Evolutionary conservation across 2,888 invertebrate species (phyloP).

Genomic region (Chromoteleia sp.): DNA sequence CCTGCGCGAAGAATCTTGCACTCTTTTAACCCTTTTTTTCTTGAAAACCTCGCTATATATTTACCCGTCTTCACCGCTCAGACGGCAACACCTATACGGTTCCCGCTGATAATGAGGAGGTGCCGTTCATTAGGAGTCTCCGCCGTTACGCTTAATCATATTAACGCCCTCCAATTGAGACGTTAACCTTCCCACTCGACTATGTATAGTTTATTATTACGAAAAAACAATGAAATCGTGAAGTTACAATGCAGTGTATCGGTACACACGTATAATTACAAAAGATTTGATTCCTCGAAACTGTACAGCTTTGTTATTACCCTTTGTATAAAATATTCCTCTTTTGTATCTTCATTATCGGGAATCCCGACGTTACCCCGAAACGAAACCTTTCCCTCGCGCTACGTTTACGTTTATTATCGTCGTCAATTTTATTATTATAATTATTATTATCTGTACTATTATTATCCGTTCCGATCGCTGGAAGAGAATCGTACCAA

Average conservation of each 20-base stretch:
- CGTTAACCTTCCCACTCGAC: constrained; percentile 23
- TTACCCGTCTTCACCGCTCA: constrained; percentile 42
- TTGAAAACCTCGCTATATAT: constrained; percentile 37
- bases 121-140: constrained; percentile 62
- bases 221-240: constrained; percentile 58
- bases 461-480: constrained; percentile 65
- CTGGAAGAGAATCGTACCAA: constrained; percentile 55
- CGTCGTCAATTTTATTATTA: constrained; percentile 54
- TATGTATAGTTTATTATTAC: constrained; percentile 54
- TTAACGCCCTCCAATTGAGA: constrained; percentile 52
- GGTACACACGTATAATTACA: constrained; percentile 63
- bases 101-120: constrained; percentile 53
- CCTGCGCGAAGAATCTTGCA: constrained; percentile 46
- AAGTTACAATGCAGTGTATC: constrained; percentile 53
- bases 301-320: constrained; percentile 60
- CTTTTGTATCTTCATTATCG: constrained; percentile 46
- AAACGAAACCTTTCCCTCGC: constrained; percentile 25
- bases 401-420: constrained; percentile 55
- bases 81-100: constrained; percentile 35
- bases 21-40: constrained; percentile 40
- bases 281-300: constrained; percentile 68
- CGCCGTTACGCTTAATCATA: constrained; percentile 61
- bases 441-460: constrained; percentile 65
- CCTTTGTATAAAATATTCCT: constrained; percentile 66
- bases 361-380: constrained; percentile 10